Evolutionary conservation across 2,888 invertebrate genomes (phyloP), one percentile per base, ranked within the genome.

Genomic region (Chrysolina americana): DNA sequence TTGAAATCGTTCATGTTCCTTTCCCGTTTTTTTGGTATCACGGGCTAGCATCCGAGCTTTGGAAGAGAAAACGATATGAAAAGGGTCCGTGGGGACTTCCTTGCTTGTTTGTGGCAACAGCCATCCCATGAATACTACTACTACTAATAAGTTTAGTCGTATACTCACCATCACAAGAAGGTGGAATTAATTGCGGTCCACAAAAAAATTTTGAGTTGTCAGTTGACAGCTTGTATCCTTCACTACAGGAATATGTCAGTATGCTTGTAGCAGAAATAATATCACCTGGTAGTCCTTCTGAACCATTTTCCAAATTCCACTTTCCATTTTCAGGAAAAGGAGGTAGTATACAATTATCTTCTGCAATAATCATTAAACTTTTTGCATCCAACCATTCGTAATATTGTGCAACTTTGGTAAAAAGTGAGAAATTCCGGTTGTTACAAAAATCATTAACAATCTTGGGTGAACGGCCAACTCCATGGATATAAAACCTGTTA

Each of bases 401-500:
- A 53, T 79, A 78, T 41, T 71, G 74, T 0, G 76, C 70, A 11
- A 79, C 74, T 48, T 75, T 78, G 17, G 79, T 78, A 44, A 78
- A 79, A 17, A 79, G 50, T 3, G 79, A 71, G 23, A 78, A 78
- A 8, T 75, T 73, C 44, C 76, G 76, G 21, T 72, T 71, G 56
- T 76, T 70, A 41, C 76, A 74, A 36, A 21, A 36, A 2, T 21
- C 41, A 41, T 70, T 41, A 1, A 19, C 15, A 41, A 50, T 64
- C 5, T 23, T 36, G 13, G 78, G 78, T n/a, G 70, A 74, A 8
- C 76, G 63, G 47, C 78, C 78, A 11, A 78, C 59, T 1, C 78
- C 78, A 64, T 78, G 78, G n/a, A 78, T 59, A 53, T 78, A 78
- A 48, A 72, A 78, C 13, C 76, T 62, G 50, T 76, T 78, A 17